Percentiles rank a stretch among this genome's conserved stretches.
These are phyloP conservation scores for Corythornis madagascariensis DNA, from an alignment of 2,113 vertebrate genomes.

Conservation along the genomic window DNA sequence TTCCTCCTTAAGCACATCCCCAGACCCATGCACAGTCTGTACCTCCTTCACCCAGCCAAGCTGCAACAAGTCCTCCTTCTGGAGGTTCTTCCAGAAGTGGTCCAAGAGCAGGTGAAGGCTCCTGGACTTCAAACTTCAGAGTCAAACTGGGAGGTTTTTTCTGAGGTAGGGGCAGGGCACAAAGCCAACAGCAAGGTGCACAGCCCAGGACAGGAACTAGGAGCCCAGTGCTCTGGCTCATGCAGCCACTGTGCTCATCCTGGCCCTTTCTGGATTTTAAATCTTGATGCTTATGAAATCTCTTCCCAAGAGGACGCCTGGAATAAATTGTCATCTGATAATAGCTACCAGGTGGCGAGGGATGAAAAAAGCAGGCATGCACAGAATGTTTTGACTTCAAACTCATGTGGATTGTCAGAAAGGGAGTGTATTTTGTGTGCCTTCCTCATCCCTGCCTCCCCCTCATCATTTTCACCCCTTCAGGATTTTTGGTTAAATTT, in stretches of 20 bases:
- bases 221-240: background rate
- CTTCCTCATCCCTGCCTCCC: background rate
- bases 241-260: background rate
- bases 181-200: background rate
- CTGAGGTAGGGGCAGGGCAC: background rate
- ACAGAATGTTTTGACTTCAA: slow-evolving; percentile 71
- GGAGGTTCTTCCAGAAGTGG: background rate
- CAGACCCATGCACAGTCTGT: background rate
- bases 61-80: background rate
- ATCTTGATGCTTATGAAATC: slow-evolving; percentile 37
- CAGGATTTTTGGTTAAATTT: background rate
- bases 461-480: slow-evolving; percentile 13
- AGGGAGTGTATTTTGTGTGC: slow-evolving; percentile 34
- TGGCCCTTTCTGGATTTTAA: background rate
- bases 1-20: background rate
- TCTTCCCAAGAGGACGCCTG: slow-evolving; percentile 47
- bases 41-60: background rate
- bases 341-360: slow-evolving; percentile 66
- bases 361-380: slow-evolving; percentile 60
- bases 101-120: background rate
- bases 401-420: slow-evolving; percentile 68
- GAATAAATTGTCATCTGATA: slow-evolving; percentile 71
- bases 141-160: background rate
- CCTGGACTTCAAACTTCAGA: background rate
- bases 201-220: background rate